Base-by-base conservation (phyloP, 1,140 invertebrate species). In the Cyphomyrmex costatus region DNA sequence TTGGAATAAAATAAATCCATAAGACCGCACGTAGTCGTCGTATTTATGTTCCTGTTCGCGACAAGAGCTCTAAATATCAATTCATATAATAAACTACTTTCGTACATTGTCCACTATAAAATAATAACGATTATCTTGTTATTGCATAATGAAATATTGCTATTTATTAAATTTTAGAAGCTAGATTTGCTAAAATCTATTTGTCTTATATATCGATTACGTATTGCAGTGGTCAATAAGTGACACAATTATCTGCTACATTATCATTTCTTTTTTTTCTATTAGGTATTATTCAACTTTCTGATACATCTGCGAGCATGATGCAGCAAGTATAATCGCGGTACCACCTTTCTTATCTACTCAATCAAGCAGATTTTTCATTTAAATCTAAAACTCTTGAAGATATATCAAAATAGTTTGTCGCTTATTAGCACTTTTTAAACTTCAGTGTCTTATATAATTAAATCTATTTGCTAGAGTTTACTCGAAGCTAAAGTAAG, bases 61-160 rank as follows among this genome's bases (percentile, higher is more conserved):
- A 85, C 63, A 68, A 49, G 56, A 66, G 71, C 66, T 49, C 78
- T 90, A 90, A 86, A 66, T 60, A 56, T 90, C 84, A 90, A 66
- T 90, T 88, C 88, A 51, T 78, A 79, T 79, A 89, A 87, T 78
- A 90, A 86, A 84, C 78, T 63, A 73, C 77, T 86, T 89, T 89
- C 73, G 79, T 68, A 88, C 85, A 92, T 33, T 60, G 65, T n/a
- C n/a, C n/a, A n/a, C n/a, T n/a, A n/a, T 71, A 86, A 92, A 87
- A 90, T 92, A 92, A 93, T 92, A 90, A 24, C 36, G 86, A 76
- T 85, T 91, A 88, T 80, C 90, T 88, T 92, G 88, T 93, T 91
- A 93, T 93, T 92, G 86, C 91, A 86, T 93, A 91, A 93, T 93
- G 90, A 85, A 92, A 92, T 86, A 86, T 78, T 87, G 85, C 85